phyloP scores from a whole-genome alignment of 2,113 vertebrate genomes.

The human (Homo sapiens) region GRCh38 chr13:113327501-113328000 shows the following conservation, averaged over 20 bases:
- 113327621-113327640: not conserved
- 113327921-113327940: conserved; percentile 37
- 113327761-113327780: not conserved
- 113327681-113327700: not conserved
- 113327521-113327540: rapidly evolving
- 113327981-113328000: not conserved
- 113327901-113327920: not conserved
- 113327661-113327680: not conserved
- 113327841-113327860: not conserved
- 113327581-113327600: too few relatives aligned
- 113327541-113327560: not conserved
- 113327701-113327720: not conserved
- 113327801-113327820: too few relatives aligned
- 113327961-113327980: not conserved
- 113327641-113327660: not conserved
- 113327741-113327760: too few relatives aligned
- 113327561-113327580: too few relatives aligned
- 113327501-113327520: rapidly evolving
- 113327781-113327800: too few relatives aligned
- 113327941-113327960: not conserved
- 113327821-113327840: not conserved
- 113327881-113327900: not conserved
- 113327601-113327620: not conserved
- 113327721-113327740: not conserved
- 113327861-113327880: not conserved